phyloP scores from a whole-genome alignment of 1,140 invertebrate genomes.

The Ceratitis capitata region DNA sequence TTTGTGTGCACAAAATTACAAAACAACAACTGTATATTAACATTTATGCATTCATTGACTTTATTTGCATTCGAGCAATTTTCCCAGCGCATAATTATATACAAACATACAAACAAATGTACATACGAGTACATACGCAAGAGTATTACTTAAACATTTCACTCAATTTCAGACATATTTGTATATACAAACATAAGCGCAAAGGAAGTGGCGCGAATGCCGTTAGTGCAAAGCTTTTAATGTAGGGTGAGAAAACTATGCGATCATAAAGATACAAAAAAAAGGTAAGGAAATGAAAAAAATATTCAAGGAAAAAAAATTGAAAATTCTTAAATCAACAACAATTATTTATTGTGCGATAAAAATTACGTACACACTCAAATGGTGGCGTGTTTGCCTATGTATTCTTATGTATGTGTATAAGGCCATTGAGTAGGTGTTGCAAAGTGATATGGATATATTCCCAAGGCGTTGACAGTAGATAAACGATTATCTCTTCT shows the following conservation, averaged over 20 bases:
- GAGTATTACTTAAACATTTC: neutral
- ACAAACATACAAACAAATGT: too few relatives aligned
- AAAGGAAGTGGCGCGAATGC: neutral
- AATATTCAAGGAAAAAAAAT: neutral
- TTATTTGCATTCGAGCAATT: constrained; percentile 25
- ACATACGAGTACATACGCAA: too few relatives aligned
- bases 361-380: constrained; percentile 21
- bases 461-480: too few relatives aligned
- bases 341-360: neutral
- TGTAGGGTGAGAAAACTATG: constrained; percentile 35
- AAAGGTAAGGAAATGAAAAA: neutral
- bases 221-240: constrained; percentile 5
- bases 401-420: neutral
- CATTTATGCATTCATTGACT: neutral
- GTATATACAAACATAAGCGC: neutral
- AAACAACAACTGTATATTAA: neutral
- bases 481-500: too few relatives aligned
- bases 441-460: neutral
- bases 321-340: constrained; percentile 8
- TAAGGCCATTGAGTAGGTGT: neutral
- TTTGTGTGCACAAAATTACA: neutral
- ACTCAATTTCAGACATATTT: too few relatives aligned
- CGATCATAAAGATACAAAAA: neutral
- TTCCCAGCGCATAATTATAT: constrained; percentile 10
- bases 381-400: neutral